Base-by-base conservation (phyloP, 2,888 invertebrate genomes). In the Trimorus sp. region DNA sequence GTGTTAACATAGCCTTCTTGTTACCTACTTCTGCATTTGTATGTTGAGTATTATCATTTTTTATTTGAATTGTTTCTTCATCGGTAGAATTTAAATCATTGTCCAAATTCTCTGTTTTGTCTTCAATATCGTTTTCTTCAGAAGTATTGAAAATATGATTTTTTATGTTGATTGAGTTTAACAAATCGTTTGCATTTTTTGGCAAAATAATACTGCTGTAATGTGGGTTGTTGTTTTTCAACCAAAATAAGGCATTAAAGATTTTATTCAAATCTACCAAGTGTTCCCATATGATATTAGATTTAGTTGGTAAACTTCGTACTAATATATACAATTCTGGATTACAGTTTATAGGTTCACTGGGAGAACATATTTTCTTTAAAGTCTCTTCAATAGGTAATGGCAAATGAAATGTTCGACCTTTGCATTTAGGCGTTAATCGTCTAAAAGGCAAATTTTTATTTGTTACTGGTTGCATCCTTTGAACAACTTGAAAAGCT, bases 181-280 rank as follows among this genome's bases (percentile, higher is more conserved):
- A 26, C 26, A 26, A 26, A 26, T 26, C 26, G 26, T 26, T 12
- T 45, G n/a, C 45, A 45, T 45, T 45, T 45, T 45, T 45, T 58
- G 88, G 87, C 51, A 89, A 56, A 15, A 70, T 48, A 51, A 89
- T 88, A 40, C 86, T 48, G 56, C 53, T n/a, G 65, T 89, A 89
- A 6, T 85, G 79, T 12, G 73, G 79, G 84, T 89, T 89, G 65
- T 85, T 84, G 26, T 26, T n/a, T 86, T 89, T 88, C 8, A 89
- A 80, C 81, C 86, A 88, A 60, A 68, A 11, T 65, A 89, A 79
- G 7, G 86, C 86, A 11, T 83, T 62, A 73, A 85, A 89, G 7
- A 45, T 45, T 45, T 45, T 45, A 45, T 45, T 45, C 45, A 45
- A 12, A 45, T 45, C 45, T 12, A 45, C 45, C n/a, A 45, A 45